Evolutionary conservation across 2,888 invertebrate species (phyloP), one percentile per base, ranked within the genome.

Genomic region (Coelinius sp.): DNA sequence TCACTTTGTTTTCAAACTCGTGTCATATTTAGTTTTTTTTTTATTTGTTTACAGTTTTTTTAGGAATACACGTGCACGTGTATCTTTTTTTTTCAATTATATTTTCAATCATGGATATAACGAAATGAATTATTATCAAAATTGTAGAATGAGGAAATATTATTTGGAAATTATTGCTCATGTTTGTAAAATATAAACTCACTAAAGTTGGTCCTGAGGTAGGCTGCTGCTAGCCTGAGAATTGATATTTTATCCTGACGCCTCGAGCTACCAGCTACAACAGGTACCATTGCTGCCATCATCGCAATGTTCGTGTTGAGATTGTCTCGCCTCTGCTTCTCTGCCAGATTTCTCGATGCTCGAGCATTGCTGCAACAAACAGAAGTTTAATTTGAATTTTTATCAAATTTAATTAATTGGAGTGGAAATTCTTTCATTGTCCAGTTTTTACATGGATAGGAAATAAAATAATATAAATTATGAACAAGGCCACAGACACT

Each of bases 211-310:
- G 95, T 92, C 70, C 97, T 91, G 46, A 97, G 91, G 86, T 94
- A 95, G 80, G 95, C 94, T 64, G 96, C 96, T 1, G 96, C 93
- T 73, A 97, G 92, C 79, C 97, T 91, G 67, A 98, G 90, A 62
- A 97, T 94, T 78, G 95, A 95, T 24, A 97, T 97, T 89, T 97
- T 97, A 89, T 97, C 97, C 84, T 97, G 92, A 83, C 94, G 93
- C 78, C 95, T 93, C 64, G 94, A 92, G 75, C 95, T 94, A 84
- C 92, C 92, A 53, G 94, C 92, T 70, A 96, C 93, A 87, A 94
- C 92, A n/a, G 96, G 95, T 77, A 97, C 92, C 82, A 96, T 90
- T 56, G 92, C 90, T 76, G 95, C 94, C 86, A 97, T 91, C 85
- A 95, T 94, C 72, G 92, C 91, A 81, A 98, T 96, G 85, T 93